These are phyloP conservation scores for Aphis gossypii DNA, from an alignment of 1,140 invertebrate genomes.

Conservation along the genomic window DNA sequence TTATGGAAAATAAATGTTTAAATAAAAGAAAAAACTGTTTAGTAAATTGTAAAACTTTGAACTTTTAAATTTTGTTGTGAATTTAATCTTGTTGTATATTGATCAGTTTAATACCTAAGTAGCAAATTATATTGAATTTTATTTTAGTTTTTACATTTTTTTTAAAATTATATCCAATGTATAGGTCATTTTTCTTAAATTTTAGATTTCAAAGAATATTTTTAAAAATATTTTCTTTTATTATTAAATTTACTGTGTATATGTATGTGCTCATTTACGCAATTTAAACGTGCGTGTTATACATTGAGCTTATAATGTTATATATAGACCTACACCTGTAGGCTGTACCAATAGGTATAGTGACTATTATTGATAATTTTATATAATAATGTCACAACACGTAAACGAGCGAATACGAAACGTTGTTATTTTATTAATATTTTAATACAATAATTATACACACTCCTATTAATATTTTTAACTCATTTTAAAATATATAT, in stretches of 20 bases:
- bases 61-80: no score
- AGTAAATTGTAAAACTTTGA: neutral
- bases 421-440: neutral
- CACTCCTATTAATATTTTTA: no score
- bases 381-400: neutral
- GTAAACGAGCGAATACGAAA: neutral
- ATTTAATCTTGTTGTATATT: neutral
- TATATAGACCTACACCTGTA: neutral
- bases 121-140: no score
- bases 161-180: no score
- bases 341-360: neutral
- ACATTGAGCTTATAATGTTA: neutral
- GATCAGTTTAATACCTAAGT: neutral
- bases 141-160: no score
- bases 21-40: neutral
- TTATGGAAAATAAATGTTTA: neutral
- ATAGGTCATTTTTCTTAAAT: no score
- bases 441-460: no score
- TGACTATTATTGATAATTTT: neutral
- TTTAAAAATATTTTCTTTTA: no score
- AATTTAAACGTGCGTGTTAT: neutral
- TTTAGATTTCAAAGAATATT: no score
- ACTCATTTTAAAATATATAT: no score
- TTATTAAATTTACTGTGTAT: neutral
- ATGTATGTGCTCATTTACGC: neutral